Percentiles rank a stretch among this genome's conserved stretches.
Evolutionary conservation across 2,797 vertebrate genomes (phyloP).

Genomic region (Clamator glandarius): DNA sequence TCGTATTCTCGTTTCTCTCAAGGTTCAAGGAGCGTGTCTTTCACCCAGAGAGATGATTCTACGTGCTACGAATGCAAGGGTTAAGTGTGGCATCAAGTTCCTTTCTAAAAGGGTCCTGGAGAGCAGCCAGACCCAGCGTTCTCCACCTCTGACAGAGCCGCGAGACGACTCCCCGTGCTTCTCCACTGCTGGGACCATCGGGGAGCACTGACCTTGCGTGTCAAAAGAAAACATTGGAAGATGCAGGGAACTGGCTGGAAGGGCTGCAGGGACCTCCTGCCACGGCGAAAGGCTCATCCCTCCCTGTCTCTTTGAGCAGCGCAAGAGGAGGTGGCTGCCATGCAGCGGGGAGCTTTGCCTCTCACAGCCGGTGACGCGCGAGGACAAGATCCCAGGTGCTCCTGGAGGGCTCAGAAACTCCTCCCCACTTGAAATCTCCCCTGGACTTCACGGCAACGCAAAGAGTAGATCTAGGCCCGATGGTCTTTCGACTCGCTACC

Average conservation of each 20-base stretch:
- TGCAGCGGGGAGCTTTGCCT: not conserved
- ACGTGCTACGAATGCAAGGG: accelerated
- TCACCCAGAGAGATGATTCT: not conserved
- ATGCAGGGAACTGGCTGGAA: not conserved
- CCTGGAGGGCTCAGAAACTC: not conserved
- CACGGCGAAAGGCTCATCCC: not conserved
- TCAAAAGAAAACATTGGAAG: not conserved
- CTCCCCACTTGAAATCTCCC: not conserved
- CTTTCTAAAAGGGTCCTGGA: not conserved
- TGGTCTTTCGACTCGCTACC: not conserved
- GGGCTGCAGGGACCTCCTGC: not conserved
- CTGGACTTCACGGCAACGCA: accelerated
- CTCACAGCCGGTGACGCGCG: not conserved
- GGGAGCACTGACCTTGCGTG: not conserved
- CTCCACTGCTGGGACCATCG: not conserved
- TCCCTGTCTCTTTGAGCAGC: not conserved
- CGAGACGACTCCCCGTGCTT: not conserved
- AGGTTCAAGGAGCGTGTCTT: not conserved
- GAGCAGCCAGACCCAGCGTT: not conserved
- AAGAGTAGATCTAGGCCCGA: not conserved
- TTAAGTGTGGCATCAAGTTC: not conserved
- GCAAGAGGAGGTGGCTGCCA: not conserved
- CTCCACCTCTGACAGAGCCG: not conserved
- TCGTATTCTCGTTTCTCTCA: not conserved
- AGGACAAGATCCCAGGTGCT: not conserved